Evolutionary conservation across 2,888 invertebrate genomes (phyloP).

Genomic region (Glyphotaelius pellucidus): DNA sequence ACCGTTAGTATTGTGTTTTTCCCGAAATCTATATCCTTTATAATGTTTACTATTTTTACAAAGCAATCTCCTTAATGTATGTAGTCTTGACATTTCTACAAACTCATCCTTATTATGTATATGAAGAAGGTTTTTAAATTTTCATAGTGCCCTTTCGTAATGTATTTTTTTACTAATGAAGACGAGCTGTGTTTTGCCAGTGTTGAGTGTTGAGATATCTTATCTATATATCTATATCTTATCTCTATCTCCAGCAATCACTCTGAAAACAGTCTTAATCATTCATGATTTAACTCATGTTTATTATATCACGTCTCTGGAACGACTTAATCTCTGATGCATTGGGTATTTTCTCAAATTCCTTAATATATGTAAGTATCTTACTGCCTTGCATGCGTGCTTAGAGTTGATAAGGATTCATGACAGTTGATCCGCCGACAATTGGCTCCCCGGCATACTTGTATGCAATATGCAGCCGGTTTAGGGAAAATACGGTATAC

Average conservation of each 20-base stretch:
- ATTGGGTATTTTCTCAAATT: neutral
- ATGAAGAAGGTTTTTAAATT: neutral
- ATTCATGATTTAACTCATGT: no score
- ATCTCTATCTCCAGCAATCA: neutral
- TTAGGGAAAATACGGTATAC: no score
- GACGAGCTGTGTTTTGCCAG: neutral
- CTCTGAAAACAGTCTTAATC: neutral
- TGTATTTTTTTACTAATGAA: neutral
- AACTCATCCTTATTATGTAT: neutral
- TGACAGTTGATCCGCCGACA: no score
- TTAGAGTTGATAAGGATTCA: no score
- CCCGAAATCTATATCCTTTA: neutral
- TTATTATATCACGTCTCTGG: neutral
- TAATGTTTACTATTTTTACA: neutral
- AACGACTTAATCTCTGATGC: no score
- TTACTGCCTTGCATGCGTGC: no score
- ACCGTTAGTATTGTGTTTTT: neutral
- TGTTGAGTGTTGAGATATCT: no score
- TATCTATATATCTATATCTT: no score
- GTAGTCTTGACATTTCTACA: neutral
- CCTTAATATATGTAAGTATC: neutral
- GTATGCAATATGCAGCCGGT: no score
- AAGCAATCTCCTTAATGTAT: neutral
- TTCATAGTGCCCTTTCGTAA: neutral
- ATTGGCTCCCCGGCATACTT: no score